Percentiles rank a stretch among this genome's conserved stretches.
Conservation (phyloP, 1,140 invertebrate genomes). For the Tyrophagus putrescentiae region DNA sequence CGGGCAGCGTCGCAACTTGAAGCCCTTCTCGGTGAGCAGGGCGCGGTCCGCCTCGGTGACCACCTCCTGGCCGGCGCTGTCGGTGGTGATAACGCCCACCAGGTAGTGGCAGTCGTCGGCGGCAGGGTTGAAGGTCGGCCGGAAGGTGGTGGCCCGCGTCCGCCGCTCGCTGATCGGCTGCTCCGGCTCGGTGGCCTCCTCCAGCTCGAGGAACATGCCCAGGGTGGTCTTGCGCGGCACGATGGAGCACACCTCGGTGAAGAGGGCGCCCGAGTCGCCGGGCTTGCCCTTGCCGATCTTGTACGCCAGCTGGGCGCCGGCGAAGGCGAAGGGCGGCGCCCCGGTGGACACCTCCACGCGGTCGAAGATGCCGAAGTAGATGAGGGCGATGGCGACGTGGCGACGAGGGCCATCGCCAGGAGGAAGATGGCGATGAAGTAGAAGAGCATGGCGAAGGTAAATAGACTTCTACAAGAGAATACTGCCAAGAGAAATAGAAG, state of each 20-base stretch:
- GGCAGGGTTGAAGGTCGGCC: not conserved
- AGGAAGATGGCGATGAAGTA: not conserved
- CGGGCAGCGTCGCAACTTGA: conserved; percentile 34
- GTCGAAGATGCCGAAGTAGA: conserved; percentile 15
- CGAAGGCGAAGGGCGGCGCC: conserved; percentile 1
- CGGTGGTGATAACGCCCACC: conserved; percentile 6
- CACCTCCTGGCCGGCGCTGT: not conserved
- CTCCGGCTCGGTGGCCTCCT: not conserved
- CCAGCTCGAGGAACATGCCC: conserved; percentile 3
- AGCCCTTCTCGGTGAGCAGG: conserved; percentile 29
- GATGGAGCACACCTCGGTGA: conserved; percentile 15
- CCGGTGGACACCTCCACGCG: not conserved
- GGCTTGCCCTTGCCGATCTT: conserved; percentile 12
- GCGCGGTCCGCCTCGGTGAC: not conserved
- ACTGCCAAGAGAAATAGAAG: no score
- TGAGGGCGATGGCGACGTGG: not conserved
- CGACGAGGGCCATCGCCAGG: not conserved
- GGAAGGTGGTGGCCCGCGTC: not conserved
- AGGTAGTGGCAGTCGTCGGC: conserved; percentile 12
- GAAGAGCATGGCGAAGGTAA: not conserved
- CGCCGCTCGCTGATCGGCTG: not conserved
- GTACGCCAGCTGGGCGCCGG: conserved; percentile 2
- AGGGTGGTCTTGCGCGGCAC: not conserved
- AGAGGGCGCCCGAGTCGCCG: not conserved
- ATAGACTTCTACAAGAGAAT: no score